phyloP scores from a whole-genome alignment of 2,113 vertebrate genomes.

The Leucopsar rothschildi region DNA sequence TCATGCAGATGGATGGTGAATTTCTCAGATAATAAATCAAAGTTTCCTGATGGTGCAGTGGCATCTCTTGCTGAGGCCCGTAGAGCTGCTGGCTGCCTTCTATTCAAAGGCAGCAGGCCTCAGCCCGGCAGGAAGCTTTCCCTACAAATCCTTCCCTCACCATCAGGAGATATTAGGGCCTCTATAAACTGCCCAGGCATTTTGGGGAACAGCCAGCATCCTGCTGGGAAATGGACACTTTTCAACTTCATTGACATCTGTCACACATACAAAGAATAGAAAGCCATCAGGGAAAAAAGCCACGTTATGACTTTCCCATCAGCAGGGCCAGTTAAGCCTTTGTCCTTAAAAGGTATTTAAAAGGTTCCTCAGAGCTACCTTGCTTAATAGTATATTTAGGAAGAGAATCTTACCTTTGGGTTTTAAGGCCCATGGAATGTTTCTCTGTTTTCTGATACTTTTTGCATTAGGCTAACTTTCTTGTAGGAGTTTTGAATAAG shows the following conservation, averaged over 20 bases:
- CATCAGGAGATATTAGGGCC: constrained; percentile 22
- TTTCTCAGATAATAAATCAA: constrained; percentile 72
- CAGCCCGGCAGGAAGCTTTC: constrained; percentile 28
- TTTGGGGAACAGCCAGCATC: constrained; percentile 20
- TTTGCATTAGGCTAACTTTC: constrained; percentile 46
- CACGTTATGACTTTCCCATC: constrained; percentile 36
- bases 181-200: constrained; percentile 29
- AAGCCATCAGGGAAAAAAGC: not conserved
- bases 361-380: not conserved
- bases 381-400: constrained; percentile 1
- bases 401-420: constrained; percentile 54
- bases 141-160: constrained; percentile 38
- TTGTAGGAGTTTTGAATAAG: constrained; percentile 45
- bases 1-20: constrained; percentile 59
- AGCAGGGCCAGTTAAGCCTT: constrained; percentile 29
- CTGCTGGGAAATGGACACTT: constrained; percentile 45
- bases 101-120: constrained; percentile 49
- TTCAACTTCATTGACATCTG: constrained; percentile 60
- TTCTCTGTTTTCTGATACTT: constrained; percentile 16
- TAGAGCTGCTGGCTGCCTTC: constrained; percentile 29
- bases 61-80: constrained; percentile 26
- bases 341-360: constrained; percentile 31
- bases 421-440: constrained; percentile 31
- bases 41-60: constrained; percentile 40
- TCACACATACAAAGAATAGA: constrained; percentile 26